Base-by-base conservation (phyloP, 2,888 invertebrate species). In the Thecocarcelia acutangulata region DNA sequence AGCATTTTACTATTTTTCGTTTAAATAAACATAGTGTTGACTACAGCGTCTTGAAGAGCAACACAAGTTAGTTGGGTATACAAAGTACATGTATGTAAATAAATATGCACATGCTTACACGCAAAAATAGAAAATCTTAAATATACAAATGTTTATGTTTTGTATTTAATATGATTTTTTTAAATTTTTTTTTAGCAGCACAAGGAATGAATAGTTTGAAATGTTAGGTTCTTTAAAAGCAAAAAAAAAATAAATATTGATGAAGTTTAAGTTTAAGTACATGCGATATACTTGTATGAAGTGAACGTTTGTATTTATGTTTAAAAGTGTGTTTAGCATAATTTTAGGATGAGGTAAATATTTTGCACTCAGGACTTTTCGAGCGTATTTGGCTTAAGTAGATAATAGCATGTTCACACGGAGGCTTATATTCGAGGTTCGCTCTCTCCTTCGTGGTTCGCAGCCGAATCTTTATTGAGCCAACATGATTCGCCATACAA, bases 281-380 rank as follows among this genome's bases (percentile, higher is more conserved):
- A 42, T 59, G 72, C 69, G 63, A 56, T 80, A 84, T n/a, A n/a
- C n/a, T n/a, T n/a, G n/a, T 72, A 85, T 83, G 85, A 21, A 24
- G 11, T 85, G 84, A 85, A 9, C 84, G 84, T 84, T 86, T 86
- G 44, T n/a, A 54, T 85, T 85, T 86, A 85, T 21, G 33, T 28
- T 17, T 40, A 19, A 11, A 64, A 50, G 15, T 37, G 21, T 40
- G 21, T 21, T 28, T n/a, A n/a, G 72, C 66, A 73, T 66, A 66
- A 12, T 66, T 73, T 61, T 17, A 44, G 86, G 87, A 5, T 21
- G 42, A 44, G n/a, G n/a, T n/a, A n/a, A n/a, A n/a, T n/a, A n/a
- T n/a, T n/a, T n/a, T n/a, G n/a, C n/a, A n/a, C n/a, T n/a, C n/a
- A n/a, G n/a, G n/a, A n/a, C n/a, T n/a, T n/a, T n/a, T n/a, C n/a